Percentiles rank a stretch among this genome's conserved stretches.
These are phyloP conservation scores for Cheilosia vulpina DNA, from an alignment of 2,888 invertebrate genomes.

Conservation along the genomic window DNA sequence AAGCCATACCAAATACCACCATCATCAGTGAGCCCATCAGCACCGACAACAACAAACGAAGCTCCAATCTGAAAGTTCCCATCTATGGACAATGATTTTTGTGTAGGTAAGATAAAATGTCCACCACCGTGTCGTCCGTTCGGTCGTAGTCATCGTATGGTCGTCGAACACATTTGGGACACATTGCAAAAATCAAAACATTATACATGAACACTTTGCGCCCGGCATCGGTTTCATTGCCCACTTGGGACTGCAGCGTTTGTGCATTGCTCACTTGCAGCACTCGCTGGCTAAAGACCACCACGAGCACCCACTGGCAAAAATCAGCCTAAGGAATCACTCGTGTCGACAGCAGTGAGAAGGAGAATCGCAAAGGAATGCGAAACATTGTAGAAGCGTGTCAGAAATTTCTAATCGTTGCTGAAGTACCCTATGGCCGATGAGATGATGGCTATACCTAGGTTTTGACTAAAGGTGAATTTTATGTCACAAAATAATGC, in stretches of 20 bases:
- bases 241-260: conserved; percentile 19
- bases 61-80: conserved; percentile 39
- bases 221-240: conserved; percentile 12
- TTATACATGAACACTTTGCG: conserved; percentile 46
- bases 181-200: conserved; percentile 66
- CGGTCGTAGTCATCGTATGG: not conserved
- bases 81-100: conserved; percentile 41
- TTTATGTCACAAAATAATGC: too few species aligned
- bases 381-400: not conserved
- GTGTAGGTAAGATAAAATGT: conserved; percentile 28
- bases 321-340: conserved; percentile 12
- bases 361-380: conserved; percentile 21
- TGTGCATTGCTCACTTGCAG: not conserved
- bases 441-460: too few species aligned
- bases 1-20: not conserved
- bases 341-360: conserved; percentile 13
- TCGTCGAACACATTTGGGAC: conserved; percentile 50
- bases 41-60: conserved; percentile 19
- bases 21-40: not conserved
- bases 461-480: too few species aligned
- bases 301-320: not conserved
- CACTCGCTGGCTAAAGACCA: not conserved
- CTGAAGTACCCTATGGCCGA: not conserved
- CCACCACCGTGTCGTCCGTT: conserved; percentile 14
- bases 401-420: not conserved